phyloP scores from a whole-genome alignment of 2,797 vertebrate species.

The Dryobates pubescens region DNA sequence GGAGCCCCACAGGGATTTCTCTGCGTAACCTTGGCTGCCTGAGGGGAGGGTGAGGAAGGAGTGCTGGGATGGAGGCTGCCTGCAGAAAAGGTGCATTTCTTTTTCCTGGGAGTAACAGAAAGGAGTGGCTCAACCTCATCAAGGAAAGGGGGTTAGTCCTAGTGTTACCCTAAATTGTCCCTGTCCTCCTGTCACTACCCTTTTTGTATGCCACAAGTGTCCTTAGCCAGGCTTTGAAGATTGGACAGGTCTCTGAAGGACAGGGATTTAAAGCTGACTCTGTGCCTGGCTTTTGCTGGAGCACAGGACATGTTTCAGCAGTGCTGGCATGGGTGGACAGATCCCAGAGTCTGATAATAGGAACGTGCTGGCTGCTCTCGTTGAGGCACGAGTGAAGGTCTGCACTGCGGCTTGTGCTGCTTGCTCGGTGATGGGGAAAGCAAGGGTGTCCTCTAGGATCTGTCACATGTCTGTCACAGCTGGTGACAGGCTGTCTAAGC shows the following conservation, averaged over 20 bases:
- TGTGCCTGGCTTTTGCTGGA: neutral
- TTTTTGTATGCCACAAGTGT: neutral
- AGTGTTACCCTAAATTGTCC: neutral
- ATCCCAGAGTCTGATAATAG: neutral
- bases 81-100: neutral
- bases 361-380: accelerated
- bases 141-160: neutral
- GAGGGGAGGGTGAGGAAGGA: neutral
- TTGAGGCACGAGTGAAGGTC: neutral
- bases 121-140: neutral
- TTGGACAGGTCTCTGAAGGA: neutral
- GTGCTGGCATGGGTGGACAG: accelerated
- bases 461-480: neutral
- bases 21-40: neutral
- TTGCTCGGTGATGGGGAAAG: neutral
- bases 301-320: neutral
- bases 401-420: accelerated
- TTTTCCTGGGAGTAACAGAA: neutral
- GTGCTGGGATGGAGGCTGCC: neutral
- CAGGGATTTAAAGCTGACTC: neutral
- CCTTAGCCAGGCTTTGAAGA: neutral
- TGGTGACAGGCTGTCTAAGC: neutral
- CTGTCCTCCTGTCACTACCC: neutral
- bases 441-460: neutral
- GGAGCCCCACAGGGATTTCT: accelerated